A percentile compares a stretch with the other conserved stretches of the same genome.
phyloP scores from a whole-genome alignment of 2,888 invertebrate genomes.

The Drosophila lacicola region DNA sequence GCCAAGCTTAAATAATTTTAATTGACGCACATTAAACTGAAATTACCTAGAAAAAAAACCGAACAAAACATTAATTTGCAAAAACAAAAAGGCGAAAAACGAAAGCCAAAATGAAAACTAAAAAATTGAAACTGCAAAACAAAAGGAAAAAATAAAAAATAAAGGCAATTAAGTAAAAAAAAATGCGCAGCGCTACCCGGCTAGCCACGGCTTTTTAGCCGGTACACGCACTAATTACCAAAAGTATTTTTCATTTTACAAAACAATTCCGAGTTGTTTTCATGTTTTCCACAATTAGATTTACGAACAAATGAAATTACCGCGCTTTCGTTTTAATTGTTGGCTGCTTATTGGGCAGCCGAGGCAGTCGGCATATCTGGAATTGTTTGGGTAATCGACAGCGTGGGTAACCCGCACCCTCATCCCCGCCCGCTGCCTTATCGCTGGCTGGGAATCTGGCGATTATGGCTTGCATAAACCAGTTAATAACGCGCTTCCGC shows the following conservation, averaged over 20 bases:
- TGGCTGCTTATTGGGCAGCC: conserved; percentile 61
- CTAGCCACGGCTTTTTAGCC: neutral
- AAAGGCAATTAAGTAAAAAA: conserved; percentile 56
- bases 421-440: conserved; percentile 39
- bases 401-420: neutral
- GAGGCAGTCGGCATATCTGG: conserved; percentile 9
- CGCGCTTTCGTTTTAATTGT: conserved; percentile 81
- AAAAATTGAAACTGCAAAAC: conserved; percentile 30
- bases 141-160: conserved; percentile 23
- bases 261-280: conserved; percentile 34
- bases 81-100: conserved; percentile 61
- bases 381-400: conserved; percentile 43
- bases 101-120: conserved; percentile 44
- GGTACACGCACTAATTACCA: conserved; percentile 77
- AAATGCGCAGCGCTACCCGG: conserved; percentile 16
- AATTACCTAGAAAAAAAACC: conserved; percentile 54
- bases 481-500: conserved; percentile 84
- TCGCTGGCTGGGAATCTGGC: conserved; percentile 70
- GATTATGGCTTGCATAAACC: conserved; percentile 83
- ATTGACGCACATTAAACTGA: conserved; percentile 78
- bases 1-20: conserved; percentile 76
- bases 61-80: conserved; percentile 51
- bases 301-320: conserved; percentile 80
- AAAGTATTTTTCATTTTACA: conserved; percentile 66
- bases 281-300: conserved; percentile 75